These are phyloP conservation scores for Micronycteris hirsuta DNA, from an alignment of 2,113 vertebrate genomes.

Conservation along the genomic window DNA sequence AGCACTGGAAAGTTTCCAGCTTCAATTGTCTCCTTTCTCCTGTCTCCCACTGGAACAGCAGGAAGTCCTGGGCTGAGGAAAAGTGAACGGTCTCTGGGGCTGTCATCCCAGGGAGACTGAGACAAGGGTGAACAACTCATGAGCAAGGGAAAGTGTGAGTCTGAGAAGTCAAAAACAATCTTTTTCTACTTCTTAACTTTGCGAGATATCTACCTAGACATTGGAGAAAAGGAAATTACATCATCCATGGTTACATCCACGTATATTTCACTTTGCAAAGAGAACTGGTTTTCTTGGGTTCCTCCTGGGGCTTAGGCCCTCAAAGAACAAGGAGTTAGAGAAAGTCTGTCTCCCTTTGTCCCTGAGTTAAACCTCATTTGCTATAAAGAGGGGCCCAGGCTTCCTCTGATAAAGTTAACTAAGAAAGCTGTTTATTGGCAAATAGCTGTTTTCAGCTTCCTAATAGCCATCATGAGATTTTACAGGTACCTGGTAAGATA, in stretches of 20 bases:
- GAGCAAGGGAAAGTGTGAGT: not conserved
- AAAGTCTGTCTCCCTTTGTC: not conserved
- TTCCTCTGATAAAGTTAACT: not conserved
- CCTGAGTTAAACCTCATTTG: not conserved
- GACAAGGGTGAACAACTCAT: not conserved
- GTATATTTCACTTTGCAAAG: not conserved
- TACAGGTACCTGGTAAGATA: not conserved
- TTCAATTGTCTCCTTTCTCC: not conserved
- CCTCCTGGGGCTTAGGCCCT: not conserved
- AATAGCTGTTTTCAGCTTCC: conserved; percentile 10
- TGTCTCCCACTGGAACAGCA: not conserved
- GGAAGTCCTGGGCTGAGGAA: not conserved
- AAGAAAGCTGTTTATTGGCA: conserved; percentile 26
- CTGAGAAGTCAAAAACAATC: not conserved
- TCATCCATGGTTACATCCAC: not conserved
- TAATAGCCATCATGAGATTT: not conserved
- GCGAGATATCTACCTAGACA: not conserved
- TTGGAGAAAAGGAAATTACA: not conserved
- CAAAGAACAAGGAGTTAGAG: not conserved
- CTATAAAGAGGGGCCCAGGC: not conserved
- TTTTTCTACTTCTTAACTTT: not conserved
- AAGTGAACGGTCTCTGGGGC: not conserved
- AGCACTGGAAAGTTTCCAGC: not conserved
- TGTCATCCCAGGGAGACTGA: not conserved
- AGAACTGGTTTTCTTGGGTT: not conserved